Percentiles rank a stretch among this genome's conserved stretches.
Conservation (phyloP, 2,888 invertebrate genomes). For the Epirrhoe alternata region DNA sequence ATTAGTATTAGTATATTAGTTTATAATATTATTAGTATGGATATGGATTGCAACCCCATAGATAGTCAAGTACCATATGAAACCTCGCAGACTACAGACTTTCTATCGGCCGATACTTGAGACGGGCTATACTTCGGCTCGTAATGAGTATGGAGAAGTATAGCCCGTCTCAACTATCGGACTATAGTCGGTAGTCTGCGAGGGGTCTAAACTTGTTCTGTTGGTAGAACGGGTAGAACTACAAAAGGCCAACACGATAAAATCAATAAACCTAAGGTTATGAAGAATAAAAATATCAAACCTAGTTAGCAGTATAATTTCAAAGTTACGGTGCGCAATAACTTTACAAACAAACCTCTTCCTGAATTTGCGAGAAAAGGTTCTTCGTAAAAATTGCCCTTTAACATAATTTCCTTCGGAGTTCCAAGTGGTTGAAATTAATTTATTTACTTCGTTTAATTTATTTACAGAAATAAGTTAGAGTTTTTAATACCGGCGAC, state of each 20-base stretch:
- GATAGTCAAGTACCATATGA: too few relatives aligned
- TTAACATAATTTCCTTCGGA: conserved; percentile 53
- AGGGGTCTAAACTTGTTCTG: too few relatives aligned
- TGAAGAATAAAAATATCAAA: background rate
- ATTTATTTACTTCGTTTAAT: conserved; percentile 57
- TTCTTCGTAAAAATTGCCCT: conserved; percentile 33
- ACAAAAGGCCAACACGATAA: background rate
- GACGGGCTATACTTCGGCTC: too few relatives aligned
- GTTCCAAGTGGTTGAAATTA: conserved; percentile 49
- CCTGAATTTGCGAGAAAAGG: conserved; percentile 44
- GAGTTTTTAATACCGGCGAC: conserved; percentile 35
- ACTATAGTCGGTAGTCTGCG: too few relatives aligned
- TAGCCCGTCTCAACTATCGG: too few relatives aligned
- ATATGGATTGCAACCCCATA: too few relatives aligned
- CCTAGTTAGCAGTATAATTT: conserved; percentile 8
- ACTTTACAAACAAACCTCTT: conserved; percentile 1
- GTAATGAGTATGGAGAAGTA: too few relatives aligned
- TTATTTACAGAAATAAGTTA: conserved; percentile 42
- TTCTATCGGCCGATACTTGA: too few relatives aligned
- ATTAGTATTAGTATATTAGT: too few relatives aligned
- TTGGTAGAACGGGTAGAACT: too few relatives aligned
- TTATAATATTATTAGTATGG: too few relatives aligned
- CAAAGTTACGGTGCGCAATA: conserved; percentile 2
- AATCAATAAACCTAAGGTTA: background rate
- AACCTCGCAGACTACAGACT: too few relatives aligned